Conservation (phyloP, 2,113 vertebrate species). For the Capreolus pygargus region DNA sequence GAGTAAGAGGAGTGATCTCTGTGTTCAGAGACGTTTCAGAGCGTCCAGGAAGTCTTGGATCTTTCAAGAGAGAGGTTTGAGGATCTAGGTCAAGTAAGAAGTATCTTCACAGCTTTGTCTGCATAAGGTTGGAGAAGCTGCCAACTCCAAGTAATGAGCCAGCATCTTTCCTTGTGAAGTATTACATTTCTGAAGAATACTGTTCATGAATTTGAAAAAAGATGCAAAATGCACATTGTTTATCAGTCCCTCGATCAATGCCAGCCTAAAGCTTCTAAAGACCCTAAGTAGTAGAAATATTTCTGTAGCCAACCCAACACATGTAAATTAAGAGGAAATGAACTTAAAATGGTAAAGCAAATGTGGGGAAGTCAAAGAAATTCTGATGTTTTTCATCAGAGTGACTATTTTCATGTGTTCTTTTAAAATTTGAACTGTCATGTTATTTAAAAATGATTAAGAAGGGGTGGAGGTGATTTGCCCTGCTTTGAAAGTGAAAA, state of each 20-base stretch:
- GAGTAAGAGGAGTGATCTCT: neutral
- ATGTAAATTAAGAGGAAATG: neutral
- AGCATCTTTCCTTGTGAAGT: neutral
- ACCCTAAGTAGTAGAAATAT: neutral
- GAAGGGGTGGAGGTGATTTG: fast-evolving
- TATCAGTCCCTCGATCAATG: neutral
- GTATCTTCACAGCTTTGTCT: neutral
- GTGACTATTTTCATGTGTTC: neutral
- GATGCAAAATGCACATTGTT: neutral
- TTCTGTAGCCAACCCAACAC: neutral
- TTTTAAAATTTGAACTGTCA: neutral
- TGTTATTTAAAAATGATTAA: neutral
- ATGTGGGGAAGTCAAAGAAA: neutral
- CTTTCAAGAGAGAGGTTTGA: neutral
- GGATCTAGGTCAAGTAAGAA: neutral
- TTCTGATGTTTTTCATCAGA: neutral
- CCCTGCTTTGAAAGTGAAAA: neutral
- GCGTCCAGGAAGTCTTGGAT: neutral
- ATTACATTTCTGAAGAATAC: neutral
- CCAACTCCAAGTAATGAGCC: neutral
- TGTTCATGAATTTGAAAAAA: neutral
- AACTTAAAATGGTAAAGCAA: neutral
- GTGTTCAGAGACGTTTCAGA: neutral
- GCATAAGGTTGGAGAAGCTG: neutral
- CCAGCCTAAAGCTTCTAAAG: neutral